Evolutionary conservation across 2,888 invertebrate species (phyloP).

Genomic region (Coenonympha arcania): DNA sequence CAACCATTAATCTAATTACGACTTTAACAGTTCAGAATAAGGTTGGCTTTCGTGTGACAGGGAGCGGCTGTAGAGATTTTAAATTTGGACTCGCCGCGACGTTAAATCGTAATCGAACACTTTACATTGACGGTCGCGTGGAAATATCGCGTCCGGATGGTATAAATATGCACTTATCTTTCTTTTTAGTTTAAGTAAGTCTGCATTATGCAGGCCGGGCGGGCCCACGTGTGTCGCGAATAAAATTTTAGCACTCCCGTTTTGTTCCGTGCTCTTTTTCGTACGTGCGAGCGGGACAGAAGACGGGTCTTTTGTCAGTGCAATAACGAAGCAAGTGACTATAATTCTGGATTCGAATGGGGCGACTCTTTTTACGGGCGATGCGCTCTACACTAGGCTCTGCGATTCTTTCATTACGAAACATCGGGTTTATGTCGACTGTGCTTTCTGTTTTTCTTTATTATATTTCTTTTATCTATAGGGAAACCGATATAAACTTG

Average conservation of each 20-base stretch:
- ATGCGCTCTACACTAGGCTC: conserved; percentile 39
- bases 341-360: conserved; percentile 53
- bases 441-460: neutral
- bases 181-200: conserved; percentile 70
- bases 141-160: conserved; percentile 67
- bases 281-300: conserved; percentile 45
- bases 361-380: conserved; percentile 54
- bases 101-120: conserved; percentile 75
- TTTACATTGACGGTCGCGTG: conserved; percentile 65
- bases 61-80: conserved; percentile 38
- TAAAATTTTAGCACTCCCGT: conserved; percentile 70
- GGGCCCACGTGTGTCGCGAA: conserved; percentile 66
- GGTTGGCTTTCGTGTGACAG: conserved; percentile 7
- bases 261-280: conserved; percentile 56
- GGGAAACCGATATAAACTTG: too few relatives aligned
- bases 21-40: neutral
- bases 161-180: conserved; percentile 74
- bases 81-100: conserved; percentile 57
- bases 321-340: conserved; percentile 57
- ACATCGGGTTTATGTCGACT: conserved; percentile 26
- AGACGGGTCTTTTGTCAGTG: conserved; percentile 53
- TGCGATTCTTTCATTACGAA: conserved; percentile 42
- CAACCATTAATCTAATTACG: neutral
- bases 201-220: conserved; percentile 66
- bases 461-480: too few relatives aligned